Evolutionary conservation across 2,113 vertebrate species (phyloP).

Genomic region (Electrona antarctica): DNA sequence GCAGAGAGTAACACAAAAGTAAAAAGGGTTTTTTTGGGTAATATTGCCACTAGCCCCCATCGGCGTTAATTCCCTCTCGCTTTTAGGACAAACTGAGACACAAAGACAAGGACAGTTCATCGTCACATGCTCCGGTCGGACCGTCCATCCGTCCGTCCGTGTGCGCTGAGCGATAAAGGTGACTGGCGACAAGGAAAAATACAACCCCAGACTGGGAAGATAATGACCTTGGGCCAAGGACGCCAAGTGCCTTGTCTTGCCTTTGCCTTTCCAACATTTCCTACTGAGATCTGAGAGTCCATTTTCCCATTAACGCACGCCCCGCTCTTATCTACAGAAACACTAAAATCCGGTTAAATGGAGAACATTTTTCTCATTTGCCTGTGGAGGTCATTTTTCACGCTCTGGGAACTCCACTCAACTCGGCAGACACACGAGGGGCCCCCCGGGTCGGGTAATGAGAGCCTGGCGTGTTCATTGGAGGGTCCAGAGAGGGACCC

Average conservation of each 20-base stretch:
- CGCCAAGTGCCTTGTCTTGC: slow-evolving; percentile 26
- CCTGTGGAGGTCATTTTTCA: slow-evolving; percentile 76
- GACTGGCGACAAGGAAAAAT: slow-evolving; percentile 4
- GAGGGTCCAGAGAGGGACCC: too few species aligned
- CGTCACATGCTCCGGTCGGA: slow-evolving; percentile 26
- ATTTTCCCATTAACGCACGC: slow-evolving; percentile 69
- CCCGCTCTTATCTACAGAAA: slow-evolving; percentile 77
- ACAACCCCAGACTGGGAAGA: slow-evolving; percentile 56
- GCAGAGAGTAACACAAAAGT: slow-evolving; percentile 48
- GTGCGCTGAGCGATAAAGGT: slow-evolving; percentile 7
- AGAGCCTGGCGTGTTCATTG: too few species aligned
- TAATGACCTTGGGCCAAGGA: slow-evolving; percentile 68
- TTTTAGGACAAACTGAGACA: slow-evolving; percentile 42
- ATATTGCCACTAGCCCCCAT: slow-evolving; percentile 73
- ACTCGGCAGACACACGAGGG: slow-evolving; percentile 54
- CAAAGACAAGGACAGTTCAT: slow-evolving; percentile 39
- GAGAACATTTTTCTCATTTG: slow-evolving; percentile 76
- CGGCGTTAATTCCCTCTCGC: slow-evolving; percentile 40
- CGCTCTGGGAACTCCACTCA: slow-evolving; percentile 71
- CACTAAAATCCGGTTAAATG: slow-evolving; percentile 77
- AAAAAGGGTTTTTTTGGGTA: slow-evolving; percentile 38
- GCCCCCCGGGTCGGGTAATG: slow-evolving; percentile 3
- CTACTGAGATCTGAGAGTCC: slow-evolving; percentile 65
- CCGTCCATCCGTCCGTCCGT: slow-evolving; percentile 15
- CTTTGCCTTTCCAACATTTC: slow-evolving; percentile 21